phyloP scores from a whole-genome alignment of 1,140 invertebrate species.

The Varroa destructor region DNA sequence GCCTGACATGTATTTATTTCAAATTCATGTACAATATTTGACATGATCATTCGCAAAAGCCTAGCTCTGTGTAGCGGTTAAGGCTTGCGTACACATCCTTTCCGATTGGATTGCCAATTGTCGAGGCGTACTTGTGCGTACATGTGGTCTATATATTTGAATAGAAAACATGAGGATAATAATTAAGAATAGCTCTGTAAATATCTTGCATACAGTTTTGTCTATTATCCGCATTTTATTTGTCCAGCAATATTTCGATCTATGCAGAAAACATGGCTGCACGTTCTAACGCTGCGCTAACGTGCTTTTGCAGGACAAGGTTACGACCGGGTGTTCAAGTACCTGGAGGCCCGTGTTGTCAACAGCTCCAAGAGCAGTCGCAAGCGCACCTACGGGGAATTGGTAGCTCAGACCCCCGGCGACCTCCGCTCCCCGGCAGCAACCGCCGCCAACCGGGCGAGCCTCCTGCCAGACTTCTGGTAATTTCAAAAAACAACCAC shows the following conservation, averaged over 20 bases:
- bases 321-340: conserved; percentile 28
- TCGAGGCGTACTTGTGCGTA: too few species aligned
- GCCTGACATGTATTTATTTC: background rate
- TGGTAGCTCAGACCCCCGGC: conserved; percentile 27
- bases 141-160: too few species aligned
- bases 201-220: too few species aligned
- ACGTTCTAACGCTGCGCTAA: conserved; percentile 2
- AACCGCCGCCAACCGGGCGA: conserved; percentile 24
- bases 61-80: too few species aligned
- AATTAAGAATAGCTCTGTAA: too few species aligned
- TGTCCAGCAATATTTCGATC: too few species aligned
- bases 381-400: conserved; percentile 28
- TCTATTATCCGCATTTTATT: too few species aligned
- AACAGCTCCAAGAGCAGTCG: conserved; percentile 28
- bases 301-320: conserved; percentile 24
- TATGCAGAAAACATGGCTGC: background rate
- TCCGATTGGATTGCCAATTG: too few species aligned
- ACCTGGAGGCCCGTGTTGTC: conserved; percentile 25
- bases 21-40: too few species aligned
- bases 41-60: too few species aligned
- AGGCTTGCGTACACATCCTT: too few species aligned
- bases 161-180: too few species aligned
- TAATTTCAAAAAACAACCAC: conserved; percentile 21
- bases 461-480: conserved; percentile 28
- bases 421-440: conserved; percentile 5